Base-by-base conservation (phyloP, 2,113 vertebrate genomes). In the Phycodurus eques region DNA sequence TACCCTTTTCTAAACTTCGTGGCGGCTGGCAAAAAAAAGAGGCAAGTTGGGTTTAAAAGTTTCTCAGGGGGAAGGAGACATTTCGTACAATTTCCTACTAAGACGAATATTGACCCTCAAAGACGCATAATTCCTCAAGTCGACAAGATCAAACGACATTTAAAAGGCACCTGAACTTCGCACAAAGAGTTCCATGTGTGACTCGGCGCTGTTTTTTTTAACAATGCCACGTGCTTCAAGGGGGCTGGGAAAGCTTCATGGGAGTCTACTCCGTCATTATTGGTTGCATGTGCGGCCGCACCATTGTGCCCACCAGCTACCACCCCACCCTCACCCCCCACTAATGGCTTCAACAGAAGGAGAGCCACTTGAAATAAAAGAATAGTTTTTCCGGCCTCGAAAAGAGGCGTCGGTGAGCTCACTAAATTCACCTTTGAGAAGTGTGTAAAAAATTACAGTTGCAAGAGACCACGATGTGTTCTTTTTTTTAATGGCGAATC, bases 261-360 rank as follows among this genome's bases (percentile, higher is more conserved):
- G 79, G 87, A 85, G 82, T 77, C 71, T 75, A 76, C 71, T 81
- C 83, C 73, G 31, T 61, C 59, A 78, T 88, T 89, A 88, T 84
- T 83, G 83, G 83, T 78, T 71, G 67, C 88, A 89, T 83, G 68
- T 91, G 85, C 80, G 59, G 49, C 67, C 83, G 76, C 68, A 67
- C 60, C 73, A 84, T 83, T 80, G 82, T 73, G 67, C 74, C 68
- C 44, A 64, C 64, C 39, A 68, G 46, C 39, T 72, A 77, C 78
- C 63, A n/a, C 13, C 66, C n/a, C 60, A 4, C 68, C 43, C 74
- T 60, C 39, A 60, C 57, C 33, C 81, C 62, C 19, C 70, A 78
- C 86, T 91, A 90, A 91, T 88, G 82, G 71, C 31, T 88, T 79
- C 56, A 83, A 72, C 90, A 91, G 88, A 78, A 54, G 78, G 73